Evolutionary conservation across 2,113 vertebrate species (phyloP).

Genomic region (Istiophorus platypterus): DNA sequence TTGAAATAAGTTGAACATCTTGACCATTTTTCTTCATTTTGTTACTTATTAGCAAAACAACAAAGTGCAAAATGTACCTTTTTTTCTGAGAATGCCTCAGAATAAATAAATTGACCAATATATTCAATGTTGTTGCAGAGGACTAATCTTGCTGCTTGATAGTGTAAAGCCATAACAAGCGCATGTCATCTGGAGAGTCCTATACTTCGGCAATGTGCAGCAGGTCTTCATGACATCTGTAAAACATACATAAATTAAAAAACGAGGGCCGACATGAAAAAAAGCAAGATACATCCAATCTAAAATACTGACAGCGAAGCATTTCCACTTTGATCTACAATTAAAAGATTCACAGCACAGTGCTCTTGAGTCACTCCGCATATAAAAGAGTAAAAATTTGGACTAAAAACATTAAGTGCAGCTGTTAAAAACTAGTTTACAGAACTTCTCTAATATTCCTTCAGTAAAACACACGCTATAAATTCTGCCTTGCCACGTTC

Average conservation of each 20-base stretch:
- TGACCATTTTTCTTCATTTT: background rate
- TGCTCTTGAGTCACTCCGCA: background rate
- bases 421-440: background rate
- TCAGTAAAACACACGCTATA: background rate
- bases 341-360: background rate
- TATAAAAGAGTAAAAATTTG: no score
- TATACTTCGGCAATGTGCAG: constrained; percentile 22
- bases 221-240: constrained; percentile 55
- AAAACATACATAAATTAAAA: background rate
- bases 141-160: background rate
- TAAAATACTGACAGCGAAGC: background rate
- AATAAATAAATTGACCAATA: background rate
- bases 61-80: constrained; percentile 13
- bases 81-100: background rate
- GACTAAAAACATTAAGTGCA: background rate
- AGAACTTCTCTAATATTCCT: background rate
- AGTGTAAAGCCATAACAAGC: background rate
- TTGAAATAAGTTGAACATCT: background rate
- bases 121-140: background rate
- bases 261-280: constrained; percentile 16
- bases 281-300: background rate
- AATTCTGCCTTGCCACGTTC: background rate
- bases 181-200: background rate
- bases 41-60: background rate
- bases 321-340: background rate